Base-by-base conservation (phyloP, 2,797 vertebrate genomes). In the Euthynnus affinis region DNA sequence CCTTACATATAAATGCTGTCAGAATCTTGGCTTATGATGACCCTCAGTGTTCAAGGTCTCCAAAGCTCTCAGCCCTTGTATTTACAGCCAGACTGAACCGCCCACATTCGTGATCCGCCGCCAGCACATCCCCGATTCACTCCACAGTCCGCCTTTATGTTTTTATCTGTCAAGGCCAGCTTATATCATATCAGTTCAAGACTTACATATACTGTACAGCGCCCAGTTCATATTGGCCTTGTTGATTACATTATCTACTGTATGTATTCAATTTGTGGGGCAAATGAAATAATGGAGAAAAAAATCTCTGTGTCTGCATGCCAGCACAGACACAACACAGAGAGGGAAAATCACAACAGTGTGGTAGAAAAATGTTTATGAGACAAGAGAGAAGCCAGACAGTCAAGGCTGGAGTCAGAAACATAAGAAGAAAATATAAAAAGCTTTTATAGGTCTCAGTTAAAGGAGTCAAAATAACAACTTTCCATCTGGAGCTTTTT, bases 91-190 rank as follows among this genome's bases (percentile, higher is more conserved):
- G 86, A 80, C 81, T 86, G 76, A 85, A 80, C 77, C 76, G 48
- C 90, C 87, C 79, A 90, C 89, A 74, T 60, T 69, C 80, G 83
- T 58, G 78, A 84, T 65, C 74, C 72, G 0, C 79, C 82, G 85
- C 52, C 74, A 83, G 87, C 91, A 69, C 83, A 74, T 7, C 17
- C 76, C 74, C 64, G 51, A 17, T 63, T 70, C 32, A 15, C 67
- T 71, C 58, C 18, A 18, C 14, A 71, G 76, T 55, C 23, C 59
- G 23, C 64, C 76, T 75, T 51, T 56, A 81, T 78, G 88, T 79
- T 83, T 91, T 89, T 91, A 85, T 92, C 78, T 86, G 64, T 89
- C 92, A 94, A 95, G 92, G 92, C 82, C 89, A 65, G 71, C 75
- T 64, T 46, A 23, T 22, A 51, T 51, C 48, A 48, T 70, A 71